A percentile compares a stretch with the other conserved stretches of the same genome.
Conservation (phyloP, 2,797 vertebrate genomes). For the Trachops cirrhosus region DNA sequence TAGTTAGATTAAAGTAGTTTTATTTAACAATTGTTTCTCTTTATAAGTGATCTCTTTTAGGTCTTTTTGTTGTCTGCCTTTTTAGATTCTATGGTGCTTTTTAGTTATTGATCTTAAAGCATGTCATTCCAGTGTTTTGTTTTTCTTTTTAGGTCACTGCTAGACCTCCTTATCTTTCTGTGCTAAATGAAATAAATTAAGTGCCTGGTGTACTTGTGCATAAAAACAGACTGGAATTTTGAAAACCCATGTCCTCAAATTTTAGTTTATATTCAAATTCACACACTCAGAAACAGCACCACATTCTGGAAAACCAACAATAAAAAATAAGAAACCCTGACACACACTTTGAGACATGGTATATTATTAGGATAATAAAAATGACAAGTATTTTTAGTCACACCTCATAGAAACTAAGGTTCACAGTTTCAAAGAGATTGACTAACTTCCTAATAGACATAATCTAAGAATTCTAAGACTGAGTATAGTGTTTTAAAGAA, state of each 20-base stretch:
- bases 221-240: not conserved
- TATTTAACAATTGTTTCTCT: not conserved
- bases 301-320: not conserved
- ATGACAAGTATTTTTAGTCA: not conserved
- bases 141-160: slow-evolving; percentile 6
- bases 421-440: not conserved
- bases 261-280: not conserved
- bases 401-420: not conserved
- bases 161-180: not conserved
- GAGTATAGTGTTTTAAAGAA: not conserved
- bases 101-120: slow-evolving; percentile 12
- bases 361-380: slow-evolving; percentile 7
- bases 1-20: not conserved
- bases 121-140: not conserved
- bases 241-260: not conserved
- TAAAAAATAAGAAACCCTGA: not conserved
- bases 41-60: not conserved
- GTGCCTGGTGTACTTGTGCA: not conserved
- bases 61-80: not conserved
- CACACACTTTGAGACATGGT: not conserved
- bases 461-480: not conserved
- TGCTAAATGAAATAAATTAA: not conserved
- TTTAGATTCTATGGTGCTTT: not conserved
- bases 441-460: not conserved
- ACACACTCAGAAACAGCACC: not conserved